Base-by-base conservation (phyloP, 2,888 invertebrate genomes). In the Eupithecia subumbrata region DNA sequence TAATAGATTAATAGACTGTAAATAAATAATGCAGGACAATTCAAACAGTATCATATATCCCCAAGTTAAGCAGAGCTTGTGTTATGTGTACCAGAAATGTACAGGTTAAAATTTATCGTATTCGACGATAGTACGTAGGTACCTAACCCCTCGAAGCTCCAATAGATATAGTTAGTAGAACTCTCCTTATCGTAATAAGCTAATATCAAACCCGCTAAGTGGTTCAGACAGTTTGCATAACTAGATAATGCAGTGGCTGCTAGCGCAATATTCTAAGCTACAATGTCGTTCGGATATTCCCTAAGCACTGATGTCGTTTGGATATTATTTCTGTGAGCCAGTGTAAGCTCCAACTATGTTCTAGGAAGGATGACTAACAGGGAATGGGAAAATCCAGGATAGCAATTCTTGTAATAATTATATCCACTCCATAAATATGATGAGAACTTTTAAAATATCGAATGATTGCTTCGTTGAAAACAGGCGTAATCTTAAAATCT, bases 211-310 rank as follows among this genome's bases (percentile, higher is more conserved):
- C 52, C 22, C n/a, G 52, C 22, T 56, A 56, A 56, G 22, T 56
- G 11, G 22, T 56, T 56, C 52, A 56, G 52, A 56, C 52, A 56
- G 52, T 56, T 52, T 56, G 9, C 52, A 25, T 25, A 60, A 25
- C 60, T 60, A 60, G 22, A 60, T 60, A 60, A 60, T 60, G 25
- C 25, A 60, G 60, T 60, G 25, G 60, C 60, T 60, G 25, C 25
- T 60, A 25, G 25, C 5, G 60, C 25, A 60, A 60, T 60, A 25
- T 60, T 60, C 60, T 60, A 25, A 56, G 25, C 22, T 60, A 0
- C 25, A 60, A 60, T 14, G 25, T 60, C 60, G 60, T 60, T 60
- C 60, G 60, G 60, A 60, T 14, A 60, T 60, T 60, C 60, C 60
- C 60, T 60, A 60, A 60, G 25, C 60, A 25, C 60, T 25, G 25